phyloP scores from a whole-genome alignment of 2,888 invertebrate genomes.

The Rhamnusium bicolor region DNA sequence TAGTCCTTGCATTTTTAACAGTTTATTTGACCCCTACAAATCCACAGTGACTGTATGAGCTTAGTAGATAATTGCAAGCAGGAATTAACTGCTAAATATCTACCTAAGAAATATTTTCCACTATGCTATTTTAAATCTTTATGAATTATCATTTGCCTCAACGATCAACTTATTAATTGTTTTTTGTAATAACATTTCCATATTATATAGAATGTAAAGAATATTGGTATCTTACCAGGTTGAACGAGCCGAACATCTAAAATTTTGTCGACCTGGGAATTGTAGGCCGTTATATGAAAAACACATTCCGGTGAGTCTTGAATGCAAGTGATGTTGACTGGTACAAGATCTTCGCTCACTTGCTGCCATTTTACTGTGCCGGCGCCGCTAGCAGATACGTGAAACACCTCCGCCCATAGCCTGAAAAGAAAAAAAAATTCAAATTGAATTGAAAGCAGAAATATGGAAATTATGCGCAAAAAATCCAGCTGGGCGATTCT shows the following conservation, averaged over 20 bases:
- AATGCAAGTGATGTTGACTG: conserved; percentile 98
- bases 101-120: no score
- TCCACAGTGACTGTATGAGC: no score
- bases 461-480: no score
- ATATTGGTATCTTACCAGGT: conserved; percentile 85
- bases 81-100: no score
- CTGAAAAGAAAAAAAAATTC: conserved; percentile 75
- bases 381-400: conserved; percentile 94
- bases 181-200: no score
- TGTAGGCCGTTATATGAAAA: conserved; percentile 99
- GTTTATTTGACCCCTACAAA: no score
- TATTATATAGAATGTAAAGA: not conserved
- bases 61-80: no score
- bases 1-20: no score
- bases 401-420: conserved; percentile 99
- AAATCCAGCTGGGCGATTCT: no score
- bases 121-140: no score
- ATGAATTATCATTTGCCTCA: no score
- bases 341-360: conserved; percentile 97
- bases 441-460: not conserved
- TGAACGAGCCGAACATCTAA: conserved; percentile 97
- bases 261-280: conserved; percentile 98
- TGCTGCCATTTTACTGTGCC: conserved; percentile 98
- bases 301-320: conserved; percentile 97
- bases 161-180: no score